These are phyloP conservation scores for Egretta garzetta DNA, from an alignment of 2,113 vertebrate genomes.

Conservation along the genomic window DNA sequence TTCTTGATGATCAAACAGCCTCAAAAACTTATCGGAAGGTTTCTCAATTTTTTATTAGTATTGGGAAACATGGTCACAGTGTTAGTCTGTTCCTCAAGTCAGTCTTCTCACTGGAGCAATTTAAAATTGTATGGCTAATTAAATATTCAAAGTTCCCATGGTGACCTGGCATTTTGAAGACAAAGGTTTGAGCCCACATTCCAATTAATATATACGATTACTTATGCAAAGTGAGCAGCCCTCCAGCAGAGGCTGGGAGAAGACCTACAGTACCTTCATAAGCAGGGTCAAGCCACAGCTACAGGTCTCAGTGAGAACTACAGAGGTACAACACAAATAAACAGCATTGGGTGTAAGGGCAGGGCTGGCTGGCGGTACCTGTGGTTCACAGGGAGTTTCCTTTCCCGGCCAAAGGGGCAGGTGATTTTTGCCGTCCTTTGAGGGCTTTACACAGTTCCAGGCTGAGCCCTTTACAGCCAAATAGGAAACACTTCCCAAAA, in stretches of 20 bases:
- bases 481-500: not conserved
- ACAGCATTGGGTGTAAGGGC: not conserved
- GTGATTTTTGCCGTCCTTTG: not conserved
- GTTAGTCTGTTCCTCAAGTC: not conserved
- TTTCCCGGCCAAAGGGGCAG: not conserved
- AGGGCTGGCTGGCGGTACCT: not conserved
- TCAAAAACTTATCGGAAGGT: not conserved
- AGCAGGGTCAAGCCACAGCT: not conserved
- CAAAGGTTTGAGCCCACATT: not conserved
- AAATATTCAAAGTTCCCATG: not conserved
- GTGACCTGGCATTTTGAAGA: not conserved
- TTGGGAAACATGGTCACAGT: rapidly evolving
- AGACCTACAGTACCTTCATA: not conserved
- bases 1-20: not conserved
- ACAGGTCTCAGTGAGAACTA: not conserved
- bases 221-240: not conserved
- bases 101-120: not conserved
- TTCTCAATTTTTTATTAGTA: not conserved
- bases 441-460: not conserved
- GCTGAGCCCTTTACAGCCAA: not conserved
- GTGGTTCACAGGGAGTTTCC: not conserved
- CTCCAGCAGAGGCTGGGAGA: not conserved
- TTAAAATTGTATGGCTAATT: not conserved
- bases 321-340: not conserved
- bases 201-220: not conserved